Evolutionary conservation across 2,797 vertebrate species (phyloP), one percentile per base, ranked within the genome.

Genomic region (Ataeniobius toweri): DNA sequence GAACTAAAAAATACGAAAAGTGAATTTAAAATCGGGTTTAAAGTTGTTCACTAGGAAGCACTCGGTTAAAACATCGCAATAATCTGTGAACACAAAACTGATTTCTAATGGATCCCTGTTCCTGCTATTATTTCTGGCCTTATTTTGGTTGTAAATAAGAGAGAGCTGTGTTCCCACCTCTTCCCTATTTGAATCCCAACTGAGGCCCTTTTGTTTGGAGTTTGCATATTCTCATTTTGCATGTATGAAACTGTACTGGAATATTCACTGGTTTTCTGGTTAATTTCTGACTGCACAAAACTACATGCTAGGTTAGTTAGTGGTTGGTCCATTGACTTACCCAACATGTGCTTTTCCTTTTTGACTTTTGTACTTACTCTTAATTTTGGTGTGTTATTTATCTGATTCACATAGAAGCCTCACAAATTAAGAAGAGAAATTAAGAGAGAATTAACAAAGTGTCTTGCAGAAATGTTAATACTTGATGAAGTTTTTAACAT

Each of bases 201-300:
- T 69, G 67, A 69, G 41, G 24, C 67, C 0, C 24, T 8, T 46
- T 24, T 69, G 67, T 69, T 46, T 26, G 41, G 67, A 46, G n/a
- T 69, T 69, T 69, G 67, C 67, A 69, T 69, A 69, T 44, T 44
- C 9, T 44, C 59, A n/a, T 41, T 68, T 68, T 68, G 65, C 65
- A 44, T 41, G 59, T 24, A 36, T 36, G 36, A 4, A 36, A 36
- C 36, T 36, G 3, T 20, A 44, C 2, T 24, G 2, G 36, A 10
- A 68, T 68, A 44, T 41, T 46, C 41, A 69, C 39, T 2, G 1
- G 39, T 44, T 46, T 26, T 46, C 67, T 6, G 12, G 24, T 69
- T 69, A 46, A 16, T 24, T 69, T 59, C n/a, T 1, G 26, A 26
- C n/a, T 9, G n/a, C 2, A 0, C 12, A 46, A 41, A 46, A 46